phyloP scores from a whole-genome alignment of 2,888 invertebrate species.

The Leptopilina myrica region DNA sequence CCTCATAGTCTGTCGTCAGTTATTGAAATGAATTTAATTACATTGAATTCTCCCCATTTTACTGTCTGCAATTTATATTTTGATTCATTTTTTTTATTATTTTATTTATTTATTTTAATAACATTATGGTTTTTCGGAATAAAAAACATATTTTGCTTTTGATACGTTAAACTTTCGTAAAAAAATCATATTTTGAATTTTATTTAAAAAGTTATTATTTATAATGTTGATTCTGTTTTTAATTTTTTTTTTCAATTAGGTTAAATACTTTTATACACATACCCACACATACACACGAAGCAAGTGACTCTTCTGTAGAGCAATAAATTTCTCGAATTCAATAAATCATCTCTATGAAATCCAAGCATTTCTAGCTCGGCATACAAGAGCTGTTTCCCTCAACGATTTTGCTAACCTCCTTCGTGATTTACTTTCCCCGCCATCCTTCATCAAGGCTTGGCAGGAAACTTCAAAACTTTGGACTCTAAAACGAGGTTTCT shows the following conservation, averaged over 20 bases:
- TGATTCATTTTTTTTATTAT: too few species aligned
- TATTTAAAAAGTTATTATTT: too few species aligned
- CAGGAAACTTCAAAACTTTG: constrained; percentile 16
- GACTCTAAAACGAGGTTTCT: constrained; percentile 12
- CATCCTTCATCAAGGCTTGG: constrained; percentile 28
- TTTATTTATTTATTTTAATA: too few species aligned
- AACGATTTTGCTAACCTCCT: constrained; percentile 27
- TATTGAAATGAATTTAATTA: constrained; percentile 6
- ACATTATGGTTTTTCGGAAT: too few species aligned
- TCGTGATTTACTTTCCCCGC: constrained; percentile 36
- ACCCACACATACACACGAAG: not conserved
- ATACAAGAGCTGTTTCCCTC: constrained; percentile 27
- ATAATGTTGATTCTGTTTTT: not conserved
- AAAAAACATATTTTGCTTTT: too few species aligned
- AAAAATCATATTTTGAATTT: too few species aligned
- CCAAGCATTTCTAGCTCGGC: constrained; percentile 14
- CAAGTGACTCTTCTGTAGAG: not conserved
- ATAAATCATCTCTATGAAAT: constrained; percentile 20
- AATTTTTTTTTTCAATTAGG: not conserved
- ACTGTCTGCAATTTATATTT: not conserved
- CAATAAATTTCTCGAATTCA: constrained; percentile 16
- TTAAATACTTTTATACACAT: not conserved
- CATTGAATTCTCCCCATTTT: not conserved
- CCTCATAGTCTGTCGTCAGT: not conserved
- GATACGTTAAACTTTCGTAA: too few species aligned